These are phyloP conservation scores for Epistrophe eligans DNA, from an alignment of 2,888 invertebrate species.

Conservation along the genomic window DNA sequence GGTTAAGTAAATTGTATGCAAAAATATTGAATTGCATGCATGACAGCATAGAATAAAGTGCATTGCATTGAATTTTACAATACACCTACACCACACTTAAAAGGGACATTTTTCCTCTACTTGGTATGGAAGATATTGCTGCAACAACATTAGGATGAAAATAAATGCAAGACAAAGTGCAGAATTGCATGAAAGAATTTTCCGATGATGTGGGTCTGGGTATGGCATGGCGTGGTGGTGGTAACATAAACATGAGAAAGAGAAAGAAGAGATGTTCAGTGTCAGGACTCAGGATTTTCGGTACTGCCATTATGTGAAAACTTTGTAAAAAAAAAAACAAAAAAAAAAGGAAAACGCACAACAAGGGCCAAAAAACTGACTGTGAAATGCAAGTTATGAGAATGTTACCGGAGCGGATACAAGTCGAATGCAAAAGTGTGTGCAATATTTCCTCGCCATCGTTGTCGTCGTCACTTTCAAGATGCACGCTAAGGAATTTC, in stretches of 20 bases:
- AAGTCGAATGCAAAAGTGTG: constrained; percentile 75
- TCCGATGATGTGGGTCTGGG: no score
- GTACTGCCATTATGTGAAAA: constrained; percentile 51
- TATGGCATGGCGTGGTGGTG: constrained; percentile 2
- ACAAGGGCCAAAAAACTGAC: constrained; percentile 32
- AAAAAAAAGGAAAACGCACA: constrained; percentile 9
- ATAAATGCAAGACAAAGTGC: constrained; percentile 74
- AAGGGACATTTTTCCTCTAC: background rate
- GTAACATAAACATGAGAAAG: background rate
- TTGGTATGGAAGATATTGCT: constrained; percentile 16
- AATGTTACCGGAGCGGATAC: constrained; percentile 75
- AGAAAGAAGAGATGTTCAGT: constrained; percentile 44
- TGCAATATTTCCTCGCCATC: constrained; percentile 72
- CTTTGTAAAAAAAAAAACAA: background rate
- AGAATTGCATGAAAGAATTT: constrained; percentile 75
- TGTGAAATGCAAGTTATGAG: constrained; percentile 72
- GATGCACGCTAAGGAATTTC: constrained; percentile 75
- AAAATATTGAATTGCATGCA: constrained; percentile 76
- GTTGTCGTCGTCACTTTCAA: constrained; percentile 62
- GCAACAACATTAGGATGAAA: constrained; percentile 44
- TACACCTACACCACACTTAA: background rate
- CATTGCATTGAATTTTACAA: constrained; percentile 38
- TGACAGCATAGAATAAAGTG: constrained; percentile 72
- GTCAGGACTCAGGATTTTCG: constrained; percentile 74
- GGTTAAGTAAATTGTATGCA: constrained; percentile 74